A percentile compares a stretch with the other conserved stretches of the same genome.
phyloP scores from a whole-genome alignment of 2,113 vertebrate species.

The Ornithorhynchus anatinus region DNA sequence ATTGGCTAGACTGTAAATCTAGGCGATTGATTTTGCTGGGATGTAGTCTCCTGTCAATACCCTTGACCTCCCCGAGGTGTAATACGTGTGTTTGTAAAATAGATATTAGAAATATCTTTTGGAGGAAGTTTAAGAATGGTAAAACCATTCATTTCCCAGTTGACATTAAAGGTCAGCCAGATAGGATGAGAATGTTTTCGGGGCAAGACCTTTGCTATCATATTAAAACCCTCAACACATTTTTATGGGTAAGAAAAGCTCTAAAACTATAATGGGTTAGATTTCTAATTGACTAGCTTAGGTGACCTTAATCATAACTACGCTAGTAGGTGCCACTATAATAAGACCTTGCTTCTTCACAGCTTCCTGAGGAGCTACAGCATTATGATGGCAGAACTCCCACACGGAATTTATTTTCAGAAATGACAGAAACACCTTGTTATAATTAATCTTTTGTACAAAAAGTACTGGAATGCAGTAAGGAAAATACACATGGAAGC shows the following conservation, averaged over 20 bases:
- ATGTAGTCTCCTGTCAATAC: too few species aligned
- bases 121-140: too few species aligned
- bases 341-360: slow-evolving; percentile 39
- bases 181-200: background rate
- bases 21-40: too few species aligned
- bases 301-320: slow-evolving; percentile 34
- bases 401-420: slow-evolving; percentile 65
- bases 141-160: too few species aligned
- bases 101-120: too few species aligned
- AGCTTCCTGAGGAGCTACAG: slow-evolving; percentile 44
- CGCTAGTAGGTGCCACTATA: slow-evolving; percentile 21
- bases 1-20: too few species aligned
- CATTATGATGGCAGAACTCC: slow-evolving; percentile 53
- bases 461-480: slow-evolving; percentile 39
- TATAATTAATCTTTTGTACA: slow-evolving; percentile 52
- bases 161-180: too few species aligned
- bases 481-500: slow-evolving; percentile 36
- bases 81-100: too few species aligned
- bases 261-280: background rate
- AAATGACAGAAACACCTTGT: slow-evolving; percentile 61
- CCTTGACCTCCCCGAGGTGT: too few species aligned
- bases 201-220: background rate
- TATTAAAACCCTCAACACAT: background rate
- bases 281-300: background rate
- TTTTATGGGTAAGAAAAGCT: background rate